phyloP scores from a whole-genome alignment of 2,888 invertebrate species.

The Rutpela maculata region DNA sequence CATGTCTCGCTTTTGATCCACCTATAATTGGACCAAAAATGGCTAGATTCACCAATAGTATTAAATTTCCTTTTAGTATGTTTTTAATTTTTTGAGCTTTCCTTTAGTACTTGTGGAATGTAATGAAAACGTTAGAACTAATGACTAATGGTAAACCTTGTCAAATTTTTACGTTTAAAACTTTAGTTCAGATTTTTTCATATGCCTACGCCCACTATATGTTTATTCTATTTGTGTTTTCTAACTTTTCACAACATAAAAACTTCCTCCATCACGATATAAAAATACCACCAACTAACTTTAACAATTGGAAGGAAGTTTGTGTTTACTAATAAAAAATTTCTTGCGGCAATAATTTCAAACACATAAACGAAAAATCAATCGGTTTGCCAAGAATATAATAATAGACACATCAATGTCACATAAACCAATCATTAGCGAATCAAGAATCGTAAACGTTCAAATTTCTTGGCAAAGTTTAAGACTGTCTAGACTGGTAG shows the following conservation, averaged over 20 bases:
- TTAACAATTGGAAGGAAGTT: background rate
- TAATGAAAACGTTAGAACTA: no score
- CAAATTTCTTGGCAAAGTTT: background rate
- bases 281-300: background rate
- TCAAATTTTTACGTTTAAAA: no score
- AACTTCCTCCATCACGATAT: background rate
- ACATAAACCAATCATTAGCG: background rate
- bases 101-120: no score
- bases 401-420: slow-evolving; percentile 1
- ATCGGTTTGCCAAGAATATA: background rate
- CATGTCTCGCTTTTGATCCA: no score
- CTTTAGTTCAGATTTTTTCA: no score
- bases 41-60: no score
- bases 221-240: background rate
- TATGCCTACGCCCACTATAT: background rate
- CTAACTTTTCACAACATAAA: background rate
- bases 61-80: no score
- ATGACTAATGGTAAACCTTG: no score
- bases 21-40: no score
- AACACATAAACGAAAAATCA: slow-evolving; percentile 9
- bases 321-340: background rate
- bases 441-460: background rate
- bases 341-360: background rate
- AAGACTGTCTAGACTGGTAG: background rate
- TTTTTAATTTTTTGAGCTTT: no score